Evolutionary conservation across 2,797 vertebrate species (phyloP).

Genomic region (Vireo griseus): DNA sequence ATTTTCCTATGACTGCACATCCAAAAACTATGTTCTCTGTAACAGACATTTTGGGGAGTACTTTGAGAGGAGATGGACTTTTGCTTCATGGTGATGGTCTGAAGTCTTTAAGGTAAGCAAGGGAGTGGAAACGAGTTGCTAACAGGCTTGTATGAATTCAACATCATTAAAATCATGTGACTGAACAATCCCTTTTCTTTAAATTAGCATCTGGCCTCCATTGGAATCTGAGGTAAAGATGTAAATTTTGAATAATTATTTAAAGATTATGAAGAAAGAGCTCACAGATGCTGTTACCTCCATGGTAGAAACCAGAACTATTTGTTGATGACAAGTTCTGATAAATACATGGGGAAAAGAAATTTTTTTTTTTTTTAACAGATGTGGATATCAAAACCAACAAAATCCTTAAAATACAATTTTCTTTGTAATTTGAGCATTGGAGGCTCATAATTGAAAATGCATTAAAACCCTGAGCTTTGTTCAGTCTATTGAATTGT

Average conservation of each 20-base stretch:
- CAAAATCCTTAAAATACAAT: not conserved
- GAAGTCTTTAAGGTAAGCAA: not conserved
- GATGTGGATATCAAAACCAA: not conserved
- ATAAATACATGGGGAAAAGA: not conserved
- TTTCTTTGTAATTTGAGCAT: not conserved
- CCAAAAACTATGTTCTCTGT: not conserved
- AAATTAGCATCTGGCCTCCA: not conserved
- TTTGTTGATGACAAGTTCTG: not conserved
- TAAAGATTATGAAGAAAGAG: not conserved
- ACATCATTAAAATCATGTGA: not conserved
- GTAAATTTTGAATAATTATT: slow-evolving; percentile 3
- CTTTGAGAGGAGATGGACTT: not conserved
- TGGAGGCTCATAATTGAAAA: not conserved
- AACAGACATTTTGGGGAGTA: not conserved
- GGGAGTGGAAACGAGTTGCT: not conserved
- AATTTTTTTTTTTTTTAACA: not conserved
- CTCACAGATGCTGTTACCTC: not conserved
- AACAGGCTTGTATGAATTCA: not conserved
- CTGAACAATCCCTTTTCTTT: not conserved
- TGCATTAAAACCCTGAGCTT: not conserved
- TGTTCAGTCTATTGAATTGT: not conserved
- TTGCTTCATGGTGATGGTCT: not conserved
- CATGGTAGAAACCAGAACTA: not conserved
- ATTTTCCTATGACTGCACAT: slow-evolving; percentile 32
- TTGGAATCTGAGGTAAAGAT: not conserved